These are phyloP conservation scores for Mesopsocus fuscifrons DNA, from an alignment of 2,888 invertebrate genomes.

Conservation along the genomic window DNA sequence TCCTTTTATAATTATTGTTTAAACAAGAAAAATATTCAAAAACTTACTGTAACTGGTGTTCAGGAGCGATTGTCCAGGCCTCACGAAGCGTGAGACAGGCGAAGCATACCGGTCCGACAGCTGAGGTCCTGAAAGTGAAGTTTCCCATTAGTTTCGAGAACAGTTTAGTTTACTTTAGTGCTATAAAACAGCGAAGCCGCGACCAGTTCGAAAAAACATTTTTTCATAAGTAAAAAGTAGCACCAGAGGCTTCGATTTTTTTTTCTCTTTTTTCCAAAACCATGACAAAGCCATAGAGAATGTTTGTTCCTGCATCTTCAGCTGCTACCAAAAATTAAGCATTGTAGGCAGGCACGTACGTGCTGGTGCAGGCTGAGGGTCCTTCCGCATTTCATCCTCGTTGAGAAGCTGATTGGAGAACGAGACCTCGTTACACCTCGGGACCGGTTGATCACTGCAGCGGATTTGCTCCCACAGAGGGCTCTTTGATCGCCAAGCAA, in stretches of 20 bases:
- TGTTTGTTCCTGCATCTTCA: too few species aligned
- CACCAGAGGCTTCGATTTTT: background rate
- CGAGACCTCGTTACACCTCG: conserved; percentile 59
- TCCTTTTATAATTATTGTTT: too few species aligned
- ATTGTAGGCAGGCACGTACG: too few species aligned
- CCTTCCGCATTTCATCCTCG: conserved; percentile 7
- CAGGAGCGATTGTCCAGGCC: conserved; percentile 34
- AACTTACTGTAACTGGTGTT: conserved; percentile 16
- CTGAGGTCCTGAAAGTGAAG: background rate
- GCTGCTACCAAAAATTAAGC: conserved; percentile 6
- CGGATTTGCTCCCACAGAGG: conserved; percentile 69
- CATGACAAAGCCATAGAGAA: too few species aligned
- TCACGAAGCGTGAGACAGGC: conserved; percentile 27
- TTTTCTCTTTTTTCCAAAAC: too few species aligned
- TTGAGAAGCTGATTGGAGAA: conserved; percentile 31
- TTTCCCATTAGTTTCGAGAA: background rate
- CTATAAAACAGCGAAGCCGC: too few species aligned
- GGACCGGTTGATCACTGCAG: conserved; percentile 38
- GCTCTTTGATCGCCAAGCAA: conserved; percentile 76
- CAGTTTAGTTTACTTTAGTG: conserved; percentile 9
- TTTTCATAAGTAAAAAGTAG: conserved; percentile 12
- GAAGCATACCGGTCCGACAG: conserved; percentile 41
- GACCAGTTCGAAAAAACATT: too few species aligned
- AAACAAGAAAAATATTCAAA: background rate
- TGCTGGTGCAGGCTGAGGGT: background rate